Conservation (phyloP, 2,888 invertebrate species). For the Pediacus dermestoides region DNA sequence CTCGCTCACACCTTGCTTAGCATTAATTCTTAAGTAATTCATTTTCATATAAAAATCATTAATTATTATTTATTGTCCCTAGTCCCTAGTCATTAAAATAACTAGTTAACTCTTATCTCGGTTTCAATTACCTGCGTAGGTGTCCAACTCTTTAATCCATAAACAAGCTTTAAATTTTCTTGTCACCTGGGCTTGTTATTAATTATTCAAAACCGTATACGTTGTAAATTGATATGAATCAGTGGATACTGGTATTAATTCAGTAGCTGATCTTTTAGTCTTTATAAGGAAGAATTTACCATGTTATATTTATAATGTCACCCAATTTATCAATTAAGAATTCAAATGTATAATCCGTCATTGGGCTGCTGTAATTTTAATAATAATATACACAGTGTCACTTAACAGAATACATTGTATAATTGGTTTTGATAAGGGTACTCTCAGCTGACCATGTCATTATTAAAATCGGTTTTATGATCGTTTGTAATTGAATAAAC, state of each 20-base stretch:
- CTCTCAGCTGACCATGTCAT: conserved; percentile 16
- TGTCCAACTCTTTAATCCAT: too few species aligned
- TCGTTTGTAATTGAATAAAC: conserved; percentile 14
- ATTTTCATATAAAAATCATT: too few species aligned
- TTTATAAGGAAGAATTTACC: conserved; percentile 22
- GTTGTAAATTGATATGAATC: conserved; percentile 18
- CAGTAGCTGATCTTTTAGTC: conserved; percentile 21
- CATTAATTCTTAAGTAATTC: too few species aligned
- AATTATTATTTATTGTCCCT: too few species aligned
- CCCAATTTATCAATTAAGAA: conserved; percentile 44
- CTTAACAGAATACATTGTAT: conserved; percentile 50
- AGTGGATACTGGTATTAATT: conserved; percentile 12
- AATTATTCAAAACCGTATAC: conserved; percentile 22
- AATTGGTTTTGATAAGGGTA: conserved; percentile 52
- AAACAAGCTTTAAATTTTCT: too few species aligned
- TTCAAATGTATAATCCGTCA: conserved; percentile 42
- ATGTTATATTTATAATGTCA: conserved; percentile 36
- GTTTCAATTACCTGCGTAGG: too few species aligned
- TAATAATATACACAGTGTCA: conserved; percentile 48
- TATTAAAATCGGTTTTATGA: conserved; percentile 12
- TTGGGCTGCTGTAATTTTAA: conserved; percentile 48
- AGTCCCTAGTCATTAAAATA: too few species aligned
- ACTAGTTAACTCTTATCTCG: too few species aligned
- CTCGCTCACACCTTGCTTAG: too few species aligned
- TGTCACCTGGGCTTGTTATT: too few species aligned